These are phyloP conservation scores for Dissostichus mawsoni DNA, from an alignment of 2,113 vertebrate genomes.

Conservation along the genomic window DNA sequence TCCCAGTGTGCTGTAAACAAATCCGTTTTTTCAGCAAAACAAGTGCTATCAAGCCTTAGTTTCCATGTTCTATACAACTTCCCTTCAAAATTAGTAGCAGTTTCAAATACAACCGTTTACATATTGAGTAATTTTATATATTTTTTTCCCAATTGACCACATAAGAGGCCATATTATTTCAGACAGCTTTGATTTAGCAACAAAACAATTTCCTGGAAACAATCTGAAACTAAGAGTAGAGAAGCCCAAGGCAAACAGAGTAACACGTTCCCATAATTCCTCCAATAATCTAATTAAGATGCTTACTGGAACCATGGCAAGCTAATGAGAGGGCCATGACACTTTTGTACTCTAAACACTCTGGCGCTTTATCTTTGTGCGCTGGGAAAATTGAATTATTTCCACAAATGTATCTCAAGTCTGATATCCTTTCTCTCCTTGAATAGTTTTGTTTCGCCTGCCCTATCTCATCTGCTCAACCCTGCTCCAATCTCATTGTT, in stretches of 20 bases:
- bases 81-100: neutral
- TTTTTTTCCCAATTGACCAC: constrained; percentile 14
- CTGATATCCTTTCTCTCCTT: constrained; percentile 62
- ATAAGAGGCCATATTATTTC: constrained; percentile 29
- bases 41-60: neutral
- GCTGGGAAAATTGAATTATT: constrained; percentile 71
- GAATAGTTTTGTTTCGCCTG: constrained; percentile 69
- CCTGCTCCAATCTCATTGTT: constrained; percentile 59
- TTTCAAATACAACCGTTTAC: neutral
- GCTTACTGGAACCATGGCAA: constrained; percentile 70
- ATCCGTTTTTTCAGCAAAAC: constrained; percentile 1
- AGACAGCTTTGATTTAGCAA: constrained; percentile 37
- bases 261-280: constrained; percentile 53
- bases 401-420: constrained; percentile 62
- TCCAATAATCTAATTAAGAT: constrained; percentile 70
- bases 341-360: constrained; percentile 62
- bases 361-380: constrained; percentile 62
- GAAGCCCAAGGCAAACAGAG: constrained; percentile 53
- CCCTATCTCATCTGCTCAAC: constrained; percentile 72
- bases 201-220: constrained; percentile 66
- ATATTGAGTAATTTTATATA: too few relatives aligned
- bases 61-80: neutral
- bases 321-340: constrained; percentile 68
- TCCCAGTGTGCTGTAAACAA: constrained; percentile 16
- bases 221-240: constrained; percentile 43